Evolutionary conservation across 2,113 vertebrate species (phyloP), one percentile per base, ranked within the genome.

Genomic region (Hyla sarda): DNA sequence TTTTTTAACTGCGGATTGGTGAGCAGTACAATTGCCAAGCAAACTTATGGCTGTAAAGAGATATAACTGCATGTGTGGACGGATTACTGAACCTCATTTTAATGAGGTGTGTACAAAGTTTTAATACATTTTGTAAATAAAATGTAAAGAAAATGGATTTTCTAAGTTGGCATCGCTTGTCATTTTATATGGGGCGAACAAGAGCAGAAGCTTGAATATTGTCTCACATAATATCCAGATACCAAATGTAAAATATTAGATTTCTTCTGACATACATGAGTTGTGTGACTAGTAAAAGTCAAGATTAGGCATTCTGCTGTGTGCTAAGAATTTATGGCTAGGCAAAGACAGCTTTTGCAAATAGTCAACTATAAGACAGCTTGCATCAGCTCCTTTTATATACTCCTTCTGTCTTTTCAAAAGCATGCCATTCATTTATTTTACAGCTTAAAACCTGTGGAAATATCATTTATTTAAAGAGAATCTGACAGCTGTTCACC

Each of bases 41-140:
- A 92, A 95, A 96, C 92, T 96, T 96, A 95, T 96, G 96, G 94
- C 93, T 91, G 93, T 94, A 95, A 96, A 97, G 96, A 94, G 93
- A 90, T 95, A 96, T 93, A 96, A 94, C 92, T 99, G 98, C 98
- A 99, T 99, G 98, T 95, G 89, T 96, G 96, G 95, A 93, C 93
- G 94, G 95, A 94, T 96, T 96, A 95, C 93, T 87, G 90, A 96
- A 93, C 96, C 96, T 97, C 96, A 93, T 95, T 95, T 93, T 93
- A 94, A 93, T 94, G 96, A 97, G 97, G 96, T 87, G 88, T 99
- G 97, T 99, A 99, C 95, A 99, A 97, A 97, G 95, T 99, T 99
- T 99, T 99, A 99, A 97, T 99, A 99, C 97, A 98, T 99, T 99
- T 99, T 99, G 97, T 99, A 99, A 99, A 99, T 99, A 99, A 98